Conservation (phyloP, 2,113 vertebrate species). For the Carassius auratus region DNA sequence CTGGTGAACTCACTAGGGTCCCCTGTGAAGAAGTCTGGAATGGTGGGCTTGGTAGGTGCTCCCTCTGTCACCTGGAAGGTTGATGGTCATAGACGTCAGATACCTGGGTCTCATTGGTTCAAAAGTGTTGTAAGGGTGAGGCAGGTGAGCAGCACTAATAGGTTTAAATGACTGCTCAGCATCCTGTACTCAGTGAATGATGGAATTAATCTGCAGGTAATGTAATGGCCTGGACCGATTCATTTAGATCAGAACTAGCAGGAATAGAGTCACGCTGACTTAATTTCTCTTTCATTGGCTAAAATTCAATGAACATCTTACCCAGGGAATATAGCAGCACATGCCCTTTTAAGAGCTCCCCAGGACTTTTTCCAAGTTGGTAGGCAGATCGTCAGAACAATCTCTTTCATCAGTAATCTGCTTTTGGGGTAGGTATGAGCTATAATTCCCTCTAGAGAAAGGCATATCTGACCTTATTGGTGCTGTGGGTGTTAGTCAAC, state of each 20-base stretch:
- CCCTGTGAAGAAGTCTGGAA: neutral
- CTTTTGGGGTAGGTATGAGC: neutral
- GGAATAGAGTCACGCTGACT: no score
- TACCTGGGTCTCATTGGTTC: neutral
- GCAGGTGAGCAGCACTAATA: neutral
- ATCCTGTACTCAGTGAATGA: no score
- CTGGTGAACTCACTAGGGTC: conserved; percentile 29
- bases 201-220: neutral
- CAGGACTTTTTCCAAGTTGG: neutral
- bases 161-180: no score
- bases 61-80: neutral
- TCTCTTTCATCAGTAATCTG: neutral
- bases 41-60: conserved; percentile 11
- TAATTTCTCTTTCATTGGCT: no score
- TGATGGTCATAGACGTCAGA: neutral
- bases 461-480: neutral
- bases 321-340: neutral
- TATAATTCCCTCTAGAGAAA: neutral
- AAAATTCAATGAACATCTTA: neutral
- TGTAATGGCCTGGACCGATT: neutral
- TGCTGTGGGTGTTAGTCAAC: neutral
- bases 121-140: neutral
- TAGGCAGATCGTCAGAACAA: neutral
- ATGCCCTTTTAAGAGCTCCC: neutral
- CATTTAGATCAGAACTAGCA: neutral